Percentiles rank a stretch among this genome's conserved stretches.
These are phyloP conservation scores for Nomada goodeniana DNA, from an alignment of 2,888 invertebrate species.

Conservation along the genomic window DNA sequence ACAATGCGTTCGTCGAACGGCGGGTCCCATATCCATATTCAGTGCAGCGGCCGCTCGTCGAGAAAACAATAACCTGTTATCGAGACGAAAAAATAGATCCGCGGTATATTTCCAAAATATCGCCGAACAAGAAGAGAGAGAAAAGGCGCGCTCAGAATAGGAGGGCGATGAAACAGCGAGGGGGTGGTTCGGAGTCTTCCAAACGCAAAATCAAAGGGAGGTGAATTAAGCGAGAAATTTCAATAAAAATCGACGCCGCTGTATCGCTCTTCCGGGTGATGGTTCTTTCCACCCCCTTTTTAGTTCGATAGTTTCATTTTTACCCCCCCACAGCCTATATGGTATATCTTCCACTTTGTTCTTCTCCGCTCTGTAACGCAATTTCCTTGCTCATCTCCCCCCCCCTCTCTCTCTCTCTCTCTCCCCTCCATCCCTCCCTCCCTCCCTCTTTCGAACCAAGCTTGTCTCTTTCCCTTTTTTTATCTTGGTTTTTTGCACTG, in stretches of 20 bases:
- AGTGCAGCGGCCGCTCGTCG: neutral
- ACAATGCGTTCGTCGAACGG: constrained; percentile 5
- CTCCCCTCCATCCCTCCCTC: constrained; percentile 13
- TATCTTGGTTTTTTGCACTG: constrained; percentile 62
- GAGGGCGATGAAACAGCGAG: too few species aligned
- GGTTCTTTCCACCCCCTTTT: neutral
- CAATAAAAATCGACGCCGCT: constrained; percentile 28
- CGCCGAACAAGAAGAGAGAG: neutral
- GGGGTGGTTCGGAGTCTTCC: too few species aligned
- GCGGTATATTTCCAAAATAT: constrained; percentile 36
- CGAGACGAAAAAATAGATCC: constrained; percentile 11
- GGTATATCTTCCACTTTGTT: neutral
- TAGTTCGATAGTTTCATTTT: constrained; percentile 15
- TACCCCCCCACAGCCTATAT: constrained; percentile 3
- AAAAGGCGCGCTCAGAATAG: too few species aligned
- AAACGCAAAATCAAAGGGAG: constrained; percentile 49
- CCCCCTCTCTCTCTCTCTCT: constrained; percentile 15
- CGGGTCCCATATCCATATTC: neutral
- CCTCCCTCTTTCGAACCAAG: neutral
- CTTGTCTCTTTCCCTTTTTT: constrained; percentile 2
- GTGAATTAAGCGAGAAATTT: constrained; percentile 51
- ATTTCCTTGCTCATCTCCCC: constrained; percentile 25
- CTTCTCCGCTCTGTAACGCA: constrained; percentile 11
- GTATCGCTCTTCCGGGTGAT: constrained; percentile 1
- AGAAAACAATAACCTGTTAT: neutral